Base-by-base conservation (phyloP, 35 echinoderm and acorn worm genomes). In the Hemicentrotus pulcherrimus region DNA sequence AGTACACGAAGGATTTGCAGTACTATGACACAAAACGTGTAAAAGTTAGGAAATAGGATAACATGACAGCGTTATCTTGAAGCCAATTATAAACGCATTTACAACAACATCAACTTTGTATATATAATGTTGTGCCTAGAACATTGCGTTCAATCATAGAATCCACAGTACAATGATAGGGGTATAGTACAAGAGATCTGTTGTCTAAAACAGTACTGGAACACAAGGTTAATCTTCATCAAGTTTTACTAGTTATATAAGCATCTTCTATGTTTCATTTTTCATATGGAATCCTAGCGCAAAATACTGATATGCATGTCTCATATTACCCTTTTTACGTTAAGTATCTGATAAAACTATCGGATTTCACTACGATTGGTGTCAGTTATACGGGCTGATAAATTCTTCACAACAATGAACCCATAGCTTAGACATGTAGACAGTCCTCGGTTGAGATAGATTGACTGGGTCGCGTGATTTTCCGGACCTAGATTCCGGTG, bases 1-100 rank as follows among this genome's bases (percentile, higher is more conserved):
- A 93, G 46, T 47, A 93, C 48, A 46, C 4, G 18, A 50, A 48
- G 9, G 91, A 93, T 93, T 93, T 58, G 48, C 88, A 93, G 91
- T 93, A 93, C 48, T 50, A 55, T 6, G 14, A 93, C 30, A 47
- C 31, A 58, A 47, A 50, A 93, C 48, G 45, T 58, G 10, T 58
- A 31, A 4, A 47, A 58, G 15, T 93, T 93, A 14, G 8, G 48
- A 31, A 93, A 50, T 22, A 6, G 28, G 91, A 93, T 58, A 22
- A 24, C 48, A 50, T 1, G 24, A 50, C 9, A 46, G n/a, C 12
- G 35, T 31, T 18, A 48, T 31, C 11, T 55, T 55, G 1, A 31
- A 31, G 15, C 19, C 11, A 24, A 48, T 18, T 45, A 45, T 48
- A 47, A 35, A 35, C n/a, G 46, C 48, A 93, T 58, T 9, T 1